Evolutionary conservation across 2,888 invertebrate species (phyloP), one percentile per base, ranked within the genome.

Genomic region (Saturnia pavonia): DNA sequence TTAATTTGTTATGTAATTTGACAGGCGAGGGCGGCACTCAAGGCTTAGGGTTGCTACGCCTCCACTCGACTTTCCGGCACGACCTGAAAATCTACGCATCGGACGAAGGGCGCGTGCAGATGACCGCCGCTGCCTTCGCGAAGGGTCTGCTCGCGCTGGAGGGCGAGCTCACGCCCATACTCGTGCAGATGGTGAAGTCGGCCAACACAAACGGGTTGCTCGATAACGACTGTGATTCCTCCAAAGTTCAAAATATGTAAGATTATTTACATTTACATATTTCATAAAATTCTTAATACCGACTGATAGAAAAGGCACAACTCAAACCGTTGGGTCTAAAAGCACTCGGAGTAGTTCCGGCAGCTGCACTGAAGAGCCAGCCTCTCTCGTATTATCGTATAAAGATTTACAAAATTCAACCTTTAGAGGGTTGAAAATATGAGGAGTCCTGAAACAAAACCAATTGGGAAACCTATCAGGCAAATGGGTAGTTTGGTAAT

Each of bases 101-200:
- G 0, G 99, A 99, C 89, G 99, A 99, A 89, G 99, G 99, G 3
- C 95, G 99, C 71, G 99, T 99, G 2, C 99, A 99, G 92, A 99
- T 99, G 99, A 99, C 99, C 0, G 99, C 99, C 0, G 99, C 99
- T 0, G 99, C 99, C 1, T 99, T 99, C 91, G 99, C 99, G 3
- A 99, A 99, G 94, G 99, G 99, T 0, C 94, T 99, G 45, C 94
- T 99, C 12, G 99, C 99, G 0, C 88, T 99, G 69, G 99, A 99
- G 89, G 99, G 99, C 0, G 99, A 99, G 90, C 94, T 99, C 57
- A 99, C 99, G 0, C 99, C 99, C 0, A 99, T 99, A 86, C 93
- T 99, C 67, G 99, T 99, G 69, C 99, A 99, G 92, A 99, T 99
- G 99, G 99, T 99, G 54, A 99, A 99, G 88, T 99, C 99, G 76